These are phyloP conservation scores for Chionis minor DNA, from an alignment of 2,113 vertebrate genomes.

Conservation along the genomic window DNA sequence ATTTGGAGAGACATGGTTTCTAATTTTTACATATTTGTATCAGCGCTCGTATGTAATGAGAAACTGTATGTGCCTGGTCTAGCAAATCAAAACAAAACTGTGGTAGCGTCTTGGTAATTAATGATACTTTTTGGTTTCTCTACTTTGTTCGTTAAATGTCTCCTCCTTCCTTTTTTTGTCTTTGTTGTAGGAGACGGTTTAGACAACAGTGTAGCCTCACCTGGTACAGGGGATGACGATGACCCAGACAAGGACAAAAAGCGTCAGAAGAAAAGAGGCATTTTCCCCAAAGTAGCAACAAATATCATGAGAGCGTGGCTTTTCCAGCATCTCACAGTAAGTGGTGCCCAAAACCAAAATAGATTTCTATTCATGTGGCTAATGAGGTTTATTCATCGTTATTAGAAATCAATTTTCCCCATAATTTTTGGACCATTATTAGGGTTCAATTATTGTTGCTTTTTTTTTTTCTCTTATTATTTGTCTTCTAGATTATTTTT, in stretches of 20 bases:
- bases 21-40: slow-evolving; percentile 78
- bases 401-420: not conserved
- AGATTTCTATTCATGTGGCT: slow-evolving; percentile 34
- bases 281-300: slow-evolving; percentile 99
- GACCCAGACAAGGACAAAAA: slow-evolving; percentile 99
- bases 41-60: slow-evolving; percentile 72
- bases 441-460: not conserved
- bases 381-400: not conserved
- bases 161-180: slow-evolving; percentile 65
- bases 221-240: slow-evolving; percentile 97
- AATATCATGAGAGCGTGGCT: slow-evolving; percentile 99
- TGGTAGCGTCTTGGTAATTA: slow-evolving; percentile 63
- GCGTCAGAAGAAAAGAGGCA: slow-evolving; percentile 98
- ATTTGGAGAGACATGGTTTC: slow-evolving; percentile 79
- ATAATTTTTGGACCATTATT: slow-evolving; percentile 17
- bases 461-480: not conserved
- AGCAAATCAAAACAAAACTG: slow-evolving; percentile 71
- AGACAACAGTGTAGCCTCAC: slow-evolving; percentile 99
- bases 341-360: slow-evolving; percentile 62
- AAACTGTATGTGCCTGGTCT: slow-evolving; percentile 64
- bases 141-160: slow-evolving; percentile 69
- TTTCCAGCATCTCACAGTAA: slow-evolving; percentile 99
- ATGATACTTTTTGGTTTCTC: slow-evolving; percentile 47
- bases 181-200: slow-evolving; percentile 90
- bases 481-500: not conserved